Evolutionary conservation across 30 jellyfish, hydroid and myxozoan genomes (phyloP).

Genomic region (Pseudorhiza aurosa): DNA sequence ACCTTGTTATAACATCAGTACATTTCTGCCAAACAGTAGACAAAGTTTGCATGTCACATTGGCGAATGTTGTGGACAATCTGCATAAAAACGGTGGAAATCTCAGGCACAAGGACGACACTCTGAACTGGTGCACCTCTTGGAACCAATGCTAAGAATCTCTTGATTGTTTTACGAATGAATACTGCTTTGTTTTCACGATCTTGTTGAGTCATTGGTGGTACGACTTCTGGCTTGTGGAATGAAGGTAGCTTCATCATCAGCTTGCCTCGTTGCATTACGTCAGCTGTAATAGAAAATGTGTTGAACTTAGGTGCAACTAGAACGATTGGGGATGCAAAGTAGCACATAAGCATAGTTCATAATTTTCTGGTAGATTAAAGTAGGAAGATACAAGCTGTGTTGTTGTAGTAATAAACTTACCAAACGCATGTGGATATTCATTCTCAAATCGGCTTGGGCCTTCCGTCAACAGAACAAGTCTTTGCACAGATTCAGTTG

Average conservation of each 20-base stretch:
- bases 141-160: slow-evolving; percentile 47
- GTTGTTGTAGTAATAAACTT: no score
- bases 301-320: no score
- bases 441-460: slow-evolving; percentile 43
- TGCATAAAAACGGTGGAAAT: slow-evolving; percentile 45
- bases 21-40: slow-evolving; percentile 49
- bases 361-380: no score
- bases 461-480: slow-evolving; percentile 54
- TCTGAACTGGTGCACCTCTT: slow-evolving; percentile 53
- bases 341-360: no score
- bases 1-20: slow-evolving; percentile 21
- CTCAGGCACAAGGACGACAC: slow-evolving; percentile 54
- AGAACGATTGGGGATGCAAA: no score
- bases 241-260: slow-evolving; percentile 54
- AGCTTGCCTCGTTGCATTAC: slow-evolving; percentile 54
- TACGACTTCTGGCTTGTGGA: slow-evolving; percentile 56
- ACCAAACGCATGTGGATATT: slow-evolving; percentile 16
- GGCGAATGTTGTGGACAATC: slow-evolving; percentile 53
- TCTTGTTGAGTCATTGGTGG: slow-evolving; percentile 43
- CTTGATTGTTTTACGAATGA: slow-evolving; percentile 44
- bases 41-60: slow-evolving; percentile 26
- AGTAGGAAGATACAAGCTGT: no score
- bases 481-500: slow-evolving; percentile 42
- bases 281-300: neutral
- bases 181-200: slow-evolving; percentile 30